Evolutionary conservation across 2,797 vertebrate genomes (phyloP).

Genomic region (Fistularia tabacaria): DNA sequence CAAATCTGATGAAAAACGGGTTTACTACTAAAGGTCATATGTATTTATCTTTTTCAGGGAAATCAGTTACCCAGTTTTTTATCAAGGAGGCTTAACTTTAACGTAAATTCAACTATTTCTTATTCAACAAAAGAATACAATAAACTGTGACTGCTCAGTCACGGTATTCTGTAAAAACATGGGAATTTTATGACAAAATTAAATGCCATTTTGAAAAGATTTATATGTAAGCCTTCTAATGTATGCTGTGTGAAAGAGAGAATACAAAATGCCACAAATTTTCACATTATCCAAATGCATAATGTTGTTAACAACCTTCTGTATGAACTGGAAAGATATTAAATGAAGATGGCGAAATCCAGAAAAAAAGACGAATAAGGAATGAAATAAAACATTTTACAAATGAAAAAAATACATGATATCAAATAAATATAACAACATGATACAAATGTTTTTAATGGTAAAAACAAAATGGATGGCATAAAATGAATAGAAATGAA

Average conservation of each 20-base stretch:
- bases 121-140: background rate
- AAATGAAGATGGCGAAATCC: constrained; percentile 14
- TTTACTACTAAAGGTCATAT: too few species aligned
- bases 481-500: too few species aligned
- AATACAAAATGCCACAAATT: constrained; percentile 32
- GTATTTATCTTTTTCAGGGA: too few species aligned
- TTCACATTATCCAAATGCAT: constrained; percentile 29
- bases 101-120: too few species aligned
- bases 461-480: too few species aligned
- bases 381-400: constrained; percentile 9
- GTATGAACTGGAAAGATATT: constrained; percentile 3
- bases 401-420: constrained; percentile 10
- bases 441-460: background rate
- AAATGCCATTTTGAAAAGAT: constrained; percentile 45
- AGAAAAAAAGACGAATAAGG: constrained; percentile 4
- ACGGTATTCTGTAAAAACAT: constrained; percentile 20
- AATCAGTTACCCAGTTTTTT: too few species aligned
- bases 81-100: too few species aligned
- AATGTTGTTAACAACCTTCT: constrained; percentile 26
- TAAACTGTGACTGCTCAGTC: background rate
- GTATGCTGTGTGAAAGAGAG: constrained; percentile 23
- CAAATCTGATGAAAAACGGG: too few species aligned
- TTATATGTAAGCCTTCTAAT: constrained; percentile 33
- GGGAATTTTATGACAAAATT: constrained; percentile 34
- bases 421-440: background rate